Percentiles rank a stretch among this genome's conserved stretches.
phyloP scores from a whole-genome alignment of 1,140 invertebrate species.

The Atopsyche davidsoni region DNA sequence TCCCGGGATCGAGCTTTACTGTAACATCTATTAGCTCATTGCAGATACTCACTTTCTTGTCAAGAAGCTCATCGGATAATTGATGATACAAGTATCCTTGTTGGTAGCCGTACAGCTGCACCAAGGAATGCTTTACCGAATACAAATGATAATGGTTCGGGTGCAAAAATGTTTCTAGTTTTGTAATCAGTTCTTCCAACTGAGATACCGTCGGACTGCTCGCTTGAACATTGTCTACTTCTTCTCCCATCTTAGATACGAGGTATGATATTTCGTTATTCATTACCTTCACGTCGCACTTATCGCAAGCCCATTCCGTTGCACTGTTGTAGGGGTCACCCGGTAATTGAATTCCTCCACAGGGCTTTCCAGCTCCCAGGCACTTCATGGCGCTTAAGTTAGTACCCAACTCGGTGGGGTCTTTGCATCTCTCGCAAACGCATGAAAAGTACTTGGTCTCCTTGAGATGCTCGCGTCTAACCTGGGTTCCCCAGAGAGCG shows the following conservation, averaged over 20 bases:
- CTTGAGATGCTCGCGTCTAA: conserved; percentile 67
- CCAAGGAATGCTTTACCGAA: conserved; percentile 69
- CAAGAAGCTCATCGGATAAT: conserved; percentile 51
- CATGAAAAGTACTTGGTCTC: conserved; percentile 79
- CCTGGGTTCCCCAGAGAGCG: conserved; percentile 75
- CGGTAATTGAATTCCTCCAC: conserved; percentile 60
- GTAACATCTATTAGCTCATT: conserved; percentile 59
- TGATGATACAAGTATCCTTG: conserved; percentile 50
- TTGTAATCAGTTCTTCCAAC: conserved; percentile 56
- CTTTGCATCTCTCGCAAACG: conserved; percentile 63
- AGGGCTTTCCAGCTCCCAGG: conserved; percentile 51
- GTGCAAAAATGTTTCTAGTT: conserved; percentile 63
- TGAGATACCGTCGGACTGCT: conserved; percentile 52
- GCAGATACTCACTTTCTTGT: conserved; percentile 62
- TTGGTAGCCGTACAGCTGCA: conserved; percentile 69
- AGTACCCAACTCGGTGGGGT: conserved; percentile 72
- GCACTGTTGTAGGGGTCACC: conserved; percentile 59
- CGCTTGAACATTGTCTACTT: conserved; percentile 61
- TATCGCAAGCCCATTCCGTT: conserved; percentile 68
- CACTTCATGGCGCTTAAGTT: conserved; percentile 70
- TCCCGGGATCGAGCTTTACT: conserved; percentile 60
- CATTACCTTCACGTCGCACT: conserved; percentile 55
- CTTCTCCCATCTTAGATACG: conserved; percentile 62
- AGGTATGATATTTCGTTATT: conserved; percentile 50
- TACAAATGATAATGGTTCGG: conserved; percentile 77